Percentiles rank a stretch among this genome's conserved stretches.
phyloP scores from a whole-genome alignment of 2,113 vertebrate genomes.

The Sterna hirundo region DNA sequence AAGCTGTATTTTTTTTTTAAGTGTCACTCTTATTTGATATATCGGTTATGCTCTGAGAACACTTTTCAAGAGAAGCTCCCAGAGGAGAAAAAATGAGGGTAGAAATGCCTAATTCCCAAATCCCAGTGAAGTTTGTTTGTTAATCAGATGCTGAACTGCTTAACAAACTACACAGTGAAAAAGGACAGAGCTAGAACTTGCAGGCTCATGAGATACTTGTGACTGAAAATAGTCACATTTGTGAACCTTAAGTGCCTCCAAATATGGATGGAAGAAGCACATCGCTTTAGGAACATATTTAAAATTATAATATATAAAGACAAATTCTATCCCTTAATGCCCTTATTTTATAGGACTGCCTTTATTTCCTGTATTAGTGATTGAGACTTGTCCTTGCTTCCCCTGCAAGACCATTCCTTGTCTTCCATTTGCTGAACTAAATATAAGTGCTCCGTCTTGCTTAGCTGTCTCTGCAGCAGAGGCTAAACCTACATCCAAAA shows the following conservation, averaged over 20 bases:
- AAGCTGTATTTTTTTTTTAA: not conserved
- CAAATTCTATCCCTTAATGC: not conserved
- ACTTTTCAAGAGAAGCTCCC: not conserved
- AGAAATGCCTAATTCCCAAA: not conserved
- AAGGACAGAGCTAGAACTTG: not conserved
- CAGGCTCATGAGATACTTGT: not conserved
- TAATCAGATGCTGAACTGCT: not conserved
- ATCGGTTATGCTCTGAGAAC: not conserved
- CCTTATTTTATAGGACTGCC: not conserved
- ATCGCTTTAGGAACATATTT: not conserved
- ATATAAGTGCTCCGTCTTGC: not conserved
- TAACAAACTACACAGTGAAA: not conserved
- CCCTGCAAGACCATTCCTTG: not conserved
- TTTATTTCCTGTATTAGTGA: not conserved
- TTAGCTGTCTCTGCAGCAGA: not conserved
- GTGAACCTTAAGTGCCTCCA: not conserved
- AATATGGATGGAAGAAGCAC: not conserved
- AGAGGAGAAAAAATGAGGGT: not conserved
- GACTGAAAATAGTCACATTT: slow-evolving; percentile 13
- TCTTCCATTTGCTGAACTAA: not conserved
- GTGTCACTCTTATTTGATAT: not conserved
- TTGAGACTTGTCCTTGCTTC: not conserved
- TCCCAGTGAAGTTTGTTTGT: not conserved
- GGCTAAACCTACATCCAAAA: not conserved
- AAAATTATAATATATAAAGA: not conserved